phyloP scores from a whole-genome alignment of 2,888 invertebrate species.

The Crematogaster levior region DNA sequence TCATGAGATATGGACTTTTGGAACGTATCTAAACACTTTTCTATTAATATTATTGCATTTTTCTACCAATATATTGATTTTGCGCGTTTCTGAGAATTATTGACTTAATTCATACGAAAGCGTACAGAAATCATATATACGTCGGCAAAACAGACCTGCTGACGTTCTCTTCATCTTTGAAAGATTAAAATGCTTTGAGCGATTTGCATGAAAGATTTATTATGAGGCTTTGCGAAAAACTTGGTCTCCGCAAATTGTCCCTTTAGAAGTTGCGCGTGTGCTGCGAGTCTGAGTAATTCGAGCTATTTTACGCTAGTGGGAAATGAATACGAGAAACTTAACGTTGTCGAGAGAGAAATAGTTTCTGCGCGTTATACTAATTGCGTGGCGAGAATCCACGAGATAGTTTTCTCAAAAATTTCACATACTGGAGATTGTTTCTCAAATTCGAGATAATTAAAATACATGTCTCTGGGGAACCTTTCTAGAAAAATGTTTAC shows the following conservation, averaged over 20 bases:
- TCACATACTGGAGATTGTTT: background rate
- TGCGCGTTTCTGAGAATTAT: background rate
- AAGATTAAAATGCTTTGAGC: conserved; percentile 39
- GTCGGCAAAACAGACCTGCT: background rate
- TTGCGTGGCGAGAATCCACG: background rate
- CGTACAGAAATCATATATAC: background rate
- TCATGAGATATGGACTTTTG: background rate
- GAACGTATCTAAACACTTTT: background rate
- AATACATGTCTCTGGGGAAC: background rate
- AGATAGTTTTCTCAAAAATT: conserved; percentile 34
- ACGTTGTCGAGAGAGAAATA: background rate
- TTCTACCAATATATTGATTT: background rate
- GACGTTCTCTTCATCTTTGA: background rate
- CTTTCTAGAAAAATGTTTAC: background rate
- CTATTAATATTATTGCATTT: conserved; percentile 2
- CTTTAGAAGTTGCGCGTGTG: conserved; percentile 7
- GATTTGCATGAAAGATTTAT: conserved; percentile 47
- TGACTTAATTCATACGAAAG: background rate
- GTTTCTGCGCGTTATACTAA: conserved; percentile 20
- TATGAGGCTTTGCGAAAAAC: conserved; percentile 32
- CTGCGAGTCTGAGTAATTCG: conserved; percentile 25
- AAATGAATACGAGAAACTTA: conserved; percentile 38
- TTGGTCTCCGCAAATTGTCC: conserved; percentile 25
- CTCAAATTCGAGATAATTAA: background rate
- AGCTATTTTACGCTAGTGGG: conserved; percentile 9